Evolutionary conservation across 2,797 vertebrate species (phyloP), one percentile per base, ranked within the genome.

Genomic region (Sphenodon punctatus): DNA sequence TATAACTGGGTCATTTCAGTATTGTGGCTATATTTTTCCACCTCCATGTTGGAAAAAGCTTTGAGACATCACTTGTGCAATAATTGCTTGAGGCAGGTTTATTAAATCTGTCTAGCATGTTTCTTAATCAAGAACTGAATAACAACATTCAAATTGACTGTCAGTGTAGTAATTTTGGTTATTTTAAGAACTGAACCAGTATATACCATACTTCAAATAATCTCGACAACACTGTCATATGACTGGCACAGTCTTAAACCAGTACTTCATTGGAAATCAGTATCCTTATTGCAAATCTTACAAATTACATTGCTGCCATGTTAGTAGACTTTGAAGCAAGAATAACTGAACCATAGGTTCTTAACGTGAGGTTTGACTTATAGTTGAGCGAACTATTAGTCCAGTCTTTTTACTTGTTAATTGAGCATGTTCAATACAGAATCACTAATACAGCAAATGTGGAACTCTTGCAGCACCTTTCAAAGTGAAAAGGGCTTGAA

Each of bases 51-150:
- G 80, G 42, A 79, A 59, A 73, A 81, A 73, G 55, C 59, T 86
- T 68, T 58, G 78, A 58, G 84, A 80, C 80, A 80, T 91, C 42
- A 55, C 61, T 56, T 58, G 84, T 77, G 34, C 27, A 71, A 83
- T 64, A 87, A 77, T 80, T 59, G 69, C 80, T 88, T 46, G 84
- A 67, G 73, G 84, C 8, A 2, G 36, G 51, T 79, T 82, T 80
- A 84, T 91, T 87, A 74, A 89, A 87, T 69, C 66, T 3, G 43
- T 43, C 68, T 15, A 7, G 71, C 0, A 0, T 83, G 79, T 82
- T 74, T 77, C 87, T 88, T 89, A 87, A 90, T 88, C 74, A 88
- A 78, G 68, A 38, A 85, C 68, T 85, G 72, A 80, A 61, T 82
- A 75, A 70, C 80, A 48, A 68, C 73, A 71, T 74, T 86, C 64